These are phyloP conservation scores for Astur gentilis DNA, from an alignment of 2,113 vertebrate genomes.

Conservation along the genomic window DNA sequence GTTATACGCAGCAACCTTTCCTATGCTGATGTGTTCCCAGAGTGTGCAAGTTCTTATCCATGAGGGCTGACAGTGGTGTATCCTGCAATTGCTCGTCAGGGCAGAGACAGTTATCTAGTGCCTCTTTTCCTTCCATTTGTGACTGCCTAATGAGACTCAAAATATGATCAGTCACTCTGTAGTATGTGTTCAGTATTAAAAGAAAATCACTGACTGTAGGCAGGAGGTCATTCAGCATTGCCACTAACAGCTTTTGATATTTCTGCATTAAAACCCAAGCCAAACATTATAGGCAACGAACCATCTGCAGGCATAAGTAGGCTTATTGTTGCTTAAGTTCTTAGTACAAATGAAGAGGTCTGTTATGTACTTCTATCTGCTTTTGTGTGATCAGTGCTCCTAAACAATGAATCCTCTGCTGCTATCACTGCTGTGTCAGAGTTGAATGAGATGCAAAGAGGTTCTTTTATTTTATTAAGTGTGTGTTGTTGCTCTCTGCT, in stretches of 20 bases:
- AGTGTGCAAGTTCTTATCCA: not conserved
- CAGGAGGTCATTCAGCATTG: constrained; percentile 29
- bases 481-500: not conserved
- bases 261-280: constrained; percentile 27
- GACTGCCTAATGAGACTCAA: constrained; percentile 28
- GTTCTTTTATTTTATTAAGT: constrained; percentile 1
- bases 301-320: constrained; percentile 29
- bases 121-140: not conserved
- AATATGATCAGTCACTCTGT: constrained; percentile 12
- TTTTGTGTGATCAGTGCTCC: not conserved
- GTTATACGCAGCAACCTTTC: not conserved
- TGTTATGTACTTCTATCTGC: not conserved
- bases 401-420: not conserved
- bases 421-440: not conserved
- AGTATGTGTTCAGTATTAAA: not conserved
- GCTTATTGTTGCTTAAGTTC: constrained; percentile 44
- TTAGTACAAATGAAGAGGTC: not conserved
- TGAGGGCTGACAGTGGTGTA: not conserved
- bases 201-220: constrained; percentile 14
- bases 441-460: constrained; percentile 37
- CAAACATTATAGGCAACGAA: not conserved
- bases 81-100: not conserved
- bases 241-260: constrained; percentile 17
- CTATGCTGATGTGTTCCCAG: not conserved
- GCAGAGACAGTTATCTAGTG: not conserved